Base-by-base conservation (phyloP, 2,888 invertebrate species). In the Ceramica pisi region DNA sequence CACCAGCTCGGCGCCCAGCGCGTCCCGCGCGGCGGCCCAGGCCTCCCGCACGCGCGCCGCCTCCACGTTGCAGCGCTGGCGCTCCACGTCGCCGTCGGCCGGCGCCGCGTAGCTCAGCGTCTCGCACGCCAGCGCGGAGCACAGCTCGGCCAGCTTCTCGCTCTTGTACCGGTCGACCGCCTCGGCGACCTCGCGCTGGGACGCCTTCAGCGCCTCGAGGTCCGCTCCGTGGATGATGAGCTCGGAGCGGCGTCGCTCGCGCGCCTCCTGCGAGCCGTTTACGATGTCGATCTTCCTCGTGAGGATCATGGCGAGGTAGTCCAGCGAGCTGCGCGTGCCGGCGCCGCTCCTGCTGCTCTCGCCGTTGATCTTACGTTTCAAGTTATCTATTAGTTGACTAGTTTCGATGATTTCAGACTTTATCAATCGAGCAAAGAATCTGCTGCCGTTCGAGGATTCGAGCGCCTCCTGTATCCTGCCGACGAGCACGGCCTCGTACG, bases 401-500 rank as follows among this genome's bases (percentile, higher is more conserved):
- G 98, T 98, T 96, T 98, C 98, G 85, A 97, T 96, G 86, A 97
- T 96, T 96, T 98, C 98, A 89, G 97, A 97, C 88, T 96, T 96
- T 64, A 97, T 96, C 87, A 97, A 96, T 67, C 97, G 93, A 80
- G 97, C 96, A 86, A 97, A 97, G 81, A 97, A 94, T 81, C 96
- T 93, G 82, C 96, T 96, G 78, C 96, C 96, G 84, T 96, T 96
- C 31, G 96, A 96, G 53, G 96, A 96, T 71, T 96, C 95, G 64
- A 97, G 94, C 62, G 97, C 97, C 90, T 97, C 97, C 83, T 97
- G 97, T 80, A 98, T 97, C 86, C 97, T 96, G 77, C 97, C 96
- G 72, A 98, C 96, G 71, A 98, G 96, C 35, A 98, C 97, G 71
- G 98, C 97, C 93, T 98, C 98, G 90, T 97, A 98, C 0, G 98